Evolutionary conservation across 2,888 invertebrate species (phyloP).

Genomic region (Thera britannica): DNA sequence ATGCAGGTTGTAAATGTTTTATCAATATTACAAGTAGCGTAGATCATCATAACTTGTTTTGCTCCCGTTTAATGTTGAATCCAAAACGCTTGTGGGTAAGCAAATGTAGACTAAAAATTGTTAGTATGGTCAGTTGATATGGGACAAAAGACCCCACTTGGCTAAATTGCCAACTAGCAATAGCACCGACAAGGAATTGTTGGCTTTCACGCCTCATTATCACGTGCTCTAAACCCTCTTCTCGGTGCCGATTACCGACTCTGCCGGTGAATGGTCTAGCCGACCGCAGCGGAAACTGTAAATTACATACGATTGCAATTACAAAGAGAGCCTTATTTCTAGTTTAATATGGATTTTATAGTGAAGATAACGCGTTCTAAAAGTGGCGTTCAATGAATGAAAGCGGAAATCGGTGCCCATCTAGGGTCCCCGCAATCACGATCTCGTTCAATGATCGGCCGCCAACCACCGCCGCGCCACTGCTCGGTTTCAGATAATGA

Average conservation of each 20-base stretch:
- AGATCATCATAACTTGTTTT: not conserved
- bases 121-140: constrained; percentile 26
- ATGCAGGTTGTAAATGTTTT: constrained; percentile 14
- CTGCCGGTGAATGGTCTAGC: constrained; percentile 38
- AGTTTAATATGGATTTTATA: constrained; percentile 56
- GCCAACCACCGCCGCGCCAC: constrained; percentile 35
- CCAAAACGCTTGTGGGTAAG: no score
- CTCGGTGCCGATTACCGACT: constrained; percentile 43
- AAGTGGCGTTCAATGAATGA: constrained; percentile 64
- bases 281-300: constrained; percentile 52
- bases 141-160: constrained; percentile 32
- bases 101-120: constrained; percentile 1
- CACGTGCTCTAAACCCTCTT: constrained; percentile 44
- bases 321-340: constrained; percentile 56
- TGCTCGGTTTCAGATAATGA: constrained; percentile 69
- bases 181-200: constrained; percentile 40
- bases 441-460: constrained; percentile 64
- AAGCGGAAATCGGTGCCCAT: constrained; percentile 68
- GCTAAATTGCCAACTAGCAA: constrained; percentile 32
- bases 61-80: no score
- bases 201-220: constrained; percentile 45
- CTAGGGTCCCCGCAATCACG: constrained; percentile 72
- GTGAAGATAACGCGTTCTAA: constrained; percentile 60
- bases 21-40: constrained; percentile 3
- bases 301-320: constrained; percentile 57